Conservation (phyloP, 2,888 invertebrate genomes). For the Drosophila stalkeri region DNA sequence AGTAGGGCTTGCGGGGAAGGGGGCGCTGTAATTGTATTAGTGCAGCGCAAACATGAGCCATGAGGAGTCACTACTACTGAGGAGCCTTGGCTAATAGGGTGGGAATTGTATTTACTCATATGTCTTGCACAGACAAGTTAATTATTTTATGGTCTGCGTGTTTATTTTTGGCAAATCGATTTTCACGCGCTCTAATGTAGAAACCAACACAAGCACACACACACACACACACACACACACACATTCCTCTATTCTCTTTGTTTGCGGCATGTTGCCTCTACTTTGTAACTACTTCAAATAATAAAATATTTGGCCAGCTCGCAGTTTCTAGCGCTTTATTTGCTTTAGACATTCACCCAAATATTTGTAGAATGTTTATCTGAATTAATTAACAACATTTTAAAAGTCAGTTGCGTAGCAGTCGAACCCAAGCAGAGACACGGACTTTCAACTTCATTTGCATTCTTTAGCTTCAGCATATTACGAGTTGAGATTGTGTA, state of each 20-base stretch:
- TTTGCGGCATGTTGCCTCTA: constrained; percentile 35
- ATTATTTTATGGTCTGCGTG: constrained; percentile 71
- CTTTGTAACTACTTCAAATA: constrained; percentile 40
- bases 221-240: constrained; percentile 11
- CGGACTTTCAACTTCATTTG: constrained; percentile 45
- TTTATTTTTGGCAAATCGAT: constrained; percentile 77
- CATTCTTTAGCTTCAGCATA: constrained; percentile 64
- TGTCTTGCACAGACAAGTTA: constrained; percentile 79
- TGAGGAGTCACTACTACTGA: background rate
- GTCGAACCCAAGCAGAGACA: background rate
- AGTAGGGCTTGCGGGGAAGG: no score
- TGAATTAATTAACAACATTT: constrained; percentile 77
- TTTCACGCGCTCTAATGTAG: constrained; percentile 60
- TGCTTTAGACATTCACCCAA: constrained; percentile 54
- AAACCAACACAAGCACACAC: constrained; percentile 1
- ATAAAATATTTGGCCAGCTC: constrained; percentile 24
- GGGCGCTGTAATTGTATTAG: constrained; percentile 56
- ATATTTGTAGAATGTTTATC: constrained; percentile 78
- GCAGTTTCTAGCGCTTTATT: constrained; percentile 16
- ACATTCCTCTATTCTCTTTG: constrained; percentile 4
- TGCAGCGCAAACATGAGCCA: constrained; percentile 27
- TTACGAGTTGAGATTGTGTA: constrained; percentile 41
- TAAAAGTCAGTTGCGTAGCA: constrained; percentile 27
- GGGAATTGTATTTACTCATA: constrained; percentile 72
- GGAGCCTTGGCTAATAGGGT: constrained; percentile 14